phyloP scores from a whole-genome alignment of 92 coral and sea anemone genomes.

The Paragorgia papillata region DNA sequence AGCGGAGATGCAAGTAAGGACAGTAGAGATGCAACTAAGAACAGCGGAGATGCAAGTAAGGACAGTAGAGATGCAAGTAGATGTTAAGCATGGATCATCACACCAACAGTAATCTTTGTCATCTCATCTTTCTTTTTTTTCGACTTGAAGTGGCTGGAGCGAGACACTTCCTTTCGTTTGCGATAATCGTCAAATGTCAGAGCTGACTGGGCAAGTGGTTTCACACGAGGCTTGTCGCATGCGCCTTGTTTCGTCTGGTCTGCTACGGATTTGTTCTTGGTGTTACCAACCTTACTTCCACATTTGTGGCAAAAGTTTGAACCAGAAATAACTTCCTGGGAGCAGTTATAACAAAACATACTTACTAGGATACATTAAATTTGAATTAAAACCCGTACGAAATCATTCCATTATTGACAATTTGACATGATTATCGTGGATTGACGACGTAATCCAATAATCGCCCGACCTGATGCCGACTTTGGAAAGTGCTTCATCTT shows the following conservation, averaged over 20 bases:
- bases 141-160: conserved; percentile 33
- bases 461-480: no score
- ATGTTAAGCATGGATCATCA: no score
- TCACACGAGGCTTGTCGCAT: background rate
- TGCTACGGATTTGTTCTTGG: conserved; percentile 17
- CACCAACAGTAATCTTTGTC: conserved; percentile 15
- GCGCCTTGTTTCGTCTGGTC: conserved; percentile 29
- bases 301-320: conserved; percentile 24
- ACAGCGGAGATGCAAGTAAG: no score
- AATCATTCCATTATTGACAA: no score
- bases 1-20: no score
- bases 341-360: conserved; percentile 33
- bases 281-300: conserved; percentile 28
- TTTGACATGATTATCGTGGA: no score
- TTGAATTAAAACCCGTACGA: no score
- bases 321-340: conserved; percentile 24
- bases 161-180: conserved; percentile 26
- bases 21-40: no score
- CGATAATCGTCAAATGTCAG: conserved; percentile 22
- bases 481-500: no score
- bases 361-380: background rate
- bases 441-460: no score
- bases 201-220: conserved; percentile 30
- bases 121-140: conserved; percentile 16
- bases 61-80: no score